Evolutionary conservation across 2,113 vertebrate species (phyloP).

Genomic region (Damaliscus lunatus): DNA sequence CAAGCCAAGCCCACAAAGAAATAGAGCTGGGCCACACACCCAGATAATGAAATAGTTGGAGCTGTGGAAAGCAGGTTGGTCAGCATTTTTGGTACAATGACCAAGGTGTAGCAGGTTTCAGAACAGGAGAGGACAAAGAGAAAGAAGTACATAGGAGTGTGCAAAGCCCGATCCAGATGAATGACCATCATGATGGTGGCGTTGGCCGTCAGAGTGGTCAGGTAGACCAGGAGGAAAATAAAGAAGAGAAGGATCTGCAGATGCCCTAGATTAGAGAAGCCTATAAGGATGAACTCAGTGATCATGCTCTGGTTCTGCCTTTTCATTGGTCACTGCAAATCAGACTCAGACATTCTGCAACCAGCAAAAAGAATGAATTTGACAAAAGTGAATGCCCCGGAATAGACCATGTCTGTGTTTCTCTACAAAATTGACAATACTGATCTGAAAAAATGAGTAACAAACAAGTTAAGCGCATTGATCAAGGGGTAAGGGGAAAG

Average conservation of each 20-base stretch:
- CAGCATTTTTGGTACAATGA: slow-evolving; percentile 63
- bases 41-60: slow-evolving; percentile 46
- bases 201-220: slow-evolving; percentile 46
- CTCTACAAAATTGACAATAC: neutral
- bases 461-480: neutral
- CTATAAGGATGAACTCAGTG: slow-evolving; percentile 37
- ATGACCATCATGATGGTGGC: slow-evolving; percentile 38
- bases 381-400: neutral
- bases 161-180: neutral
- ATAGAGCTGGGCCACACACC: slow-evolving; percentile 53
- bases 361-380: neutral
- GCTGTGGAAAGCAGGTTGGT: slow-evolving; percentile 23
- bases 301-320: slow-evolving; percentile 33
- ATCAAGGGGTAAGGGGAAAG: neutral
- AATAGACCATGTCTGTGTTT: neutral
- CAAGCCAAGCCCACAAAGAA: slow-evolving; percentile 58
- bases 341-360: neutral
- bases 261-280: slow-evolving; percentile 53
- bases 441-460: neutral
- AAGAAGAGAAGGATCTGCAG: slow-evolving; percentile 56
- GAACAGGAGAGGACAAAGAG: slow-evolving; percentile 61
- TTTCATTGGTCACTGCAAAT: neutral
- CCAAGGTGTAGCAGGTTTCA: slow-evolving; percentile 58
- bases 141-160: slow-evolving; percentile 63
- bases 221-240: slow-evolving; percentile 46